Base-by-base conservation (phyloP, 2,797 vertebrate genomes). In the Peromyscus nudipes region DNA sequence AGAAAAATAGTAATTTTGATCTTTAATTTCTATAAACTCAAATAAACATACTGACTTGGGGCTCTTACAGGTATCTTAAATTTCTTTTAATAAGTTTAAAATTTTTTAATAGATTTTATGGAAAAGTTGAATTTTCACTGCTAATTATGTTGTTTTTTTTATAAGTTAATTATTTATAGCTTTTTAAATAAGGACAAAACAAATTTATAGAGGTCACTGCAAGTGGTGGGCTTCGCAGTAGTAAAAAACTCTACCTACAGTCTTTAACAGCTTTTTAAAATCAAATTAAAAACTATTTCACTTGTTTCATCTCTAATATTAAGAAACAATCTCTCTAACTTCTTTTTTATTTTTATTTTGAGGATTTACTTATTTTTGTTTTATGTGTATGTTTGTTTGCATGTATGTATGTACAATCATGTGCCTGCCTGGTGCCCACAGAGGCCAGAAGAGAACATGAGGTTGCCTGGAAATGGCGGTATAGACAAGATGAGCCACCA, bases 241-340 rank as follows among this genome's bases (percentile, higher is more conserved):
- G 23, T 34, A n/a, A 25, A 60, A 29, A 75, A 34, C 17, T 62
- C 37, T 89, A 34, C n/a, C 11, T 46, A 43, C 3, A 76, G 57
- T 75, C 29, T 76, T 76, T 75, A 43, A 46, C n/a, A 46, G 37
- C 17, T 76, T 81, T 92, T 90, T 79, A 37, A 84, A 23, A 81
- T 92, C 49, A 91, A 91, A 80, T 83, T 96, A 19, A 95, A 91
- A 86, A 46, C 5, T 77, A 57, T 6, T 73, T 96, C 34, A 40
- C 27, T 87, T 73, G n/a, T 71, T 95, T 76, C 77, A 84, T 91
- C 91, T 92, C 13, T 1, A 37, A 29, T 49, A 16, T n/a, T 82
- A 21, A 92, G 27, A 85, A 89, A 85, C 34, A 80, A 83, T 94
- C 29, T 67, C 29, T 21, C 19, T 64, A 88, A 82, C 81, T 76